A percentile compares a stretch with the other conserved stretches of the same genome.
Conservation (phyloP, 2,888 invertebrate species). For the Chydorus sphaericus region DNA sequence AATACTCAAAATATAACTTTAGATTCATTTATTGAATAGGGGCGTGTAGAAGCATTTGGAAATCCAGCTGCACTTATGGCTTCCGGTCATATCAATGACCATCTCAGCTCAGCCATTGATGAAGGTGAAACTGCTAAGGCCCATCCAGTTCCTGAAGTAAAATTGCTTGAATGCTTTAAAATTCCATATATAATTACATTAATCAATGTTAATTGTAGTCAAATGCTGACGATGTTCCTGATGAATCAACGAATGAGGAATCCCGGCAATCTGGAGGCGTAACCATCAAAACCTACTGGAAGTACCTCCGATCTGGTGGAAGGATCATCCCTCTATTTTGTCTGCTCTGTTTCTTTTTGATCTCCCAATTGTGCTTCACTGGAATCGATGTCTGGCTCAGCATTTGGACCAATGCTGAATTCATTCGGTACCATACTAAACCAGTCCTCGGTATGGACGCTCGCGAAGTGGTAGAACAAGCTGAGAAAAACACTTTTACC, state of each 20-base stretch:
- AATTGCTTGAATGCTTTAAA: too few species aligned
- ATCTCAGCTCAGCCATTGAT: slow-evolving; percentile 27
- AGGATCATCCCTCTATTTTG: not conserved
- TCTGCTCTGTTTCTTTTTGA: not conserved
- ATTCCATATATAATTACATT: too few species aligned
- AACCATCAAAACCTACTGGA: not conserved
- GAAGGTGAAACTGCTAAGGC: too few species aligned
- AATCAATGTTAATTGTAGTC: too few species aligned
- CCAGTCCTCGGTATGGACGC: too few species aligned
- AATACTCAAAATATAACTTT: too few species aligned
- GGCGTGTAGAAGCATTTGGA: slow-evolving; percentile 32
- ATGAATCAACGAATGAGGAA: not conserved
- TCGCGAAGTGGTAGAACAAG: too few species aligned
- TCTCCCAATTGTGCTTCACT: not conserved
- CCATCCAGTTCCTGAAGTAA: too few species aligned
- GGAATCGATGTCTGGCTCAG: slow-evolving; percentile 1
- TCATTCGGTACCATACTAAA: too few species aligned
- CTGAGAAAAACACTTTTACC: too few species aligned
- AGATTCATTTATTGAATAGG: slow-evolving; percentile 29
- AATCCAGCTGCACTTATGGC: too few species aligned
- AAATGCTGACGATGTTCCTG: too few species aligned
- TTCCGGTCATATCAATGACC: slow-evolving; percentile 24
- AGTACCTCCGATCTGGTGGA: slow-evolving; percentile 1
- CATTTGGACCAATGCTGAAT: not conserved
- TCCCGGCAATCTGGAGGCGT: not conserved